Evolutionary conservation across 2,888 invertebrate species (phyloP).

Genomic region (Andrena flavipes): DNA sequence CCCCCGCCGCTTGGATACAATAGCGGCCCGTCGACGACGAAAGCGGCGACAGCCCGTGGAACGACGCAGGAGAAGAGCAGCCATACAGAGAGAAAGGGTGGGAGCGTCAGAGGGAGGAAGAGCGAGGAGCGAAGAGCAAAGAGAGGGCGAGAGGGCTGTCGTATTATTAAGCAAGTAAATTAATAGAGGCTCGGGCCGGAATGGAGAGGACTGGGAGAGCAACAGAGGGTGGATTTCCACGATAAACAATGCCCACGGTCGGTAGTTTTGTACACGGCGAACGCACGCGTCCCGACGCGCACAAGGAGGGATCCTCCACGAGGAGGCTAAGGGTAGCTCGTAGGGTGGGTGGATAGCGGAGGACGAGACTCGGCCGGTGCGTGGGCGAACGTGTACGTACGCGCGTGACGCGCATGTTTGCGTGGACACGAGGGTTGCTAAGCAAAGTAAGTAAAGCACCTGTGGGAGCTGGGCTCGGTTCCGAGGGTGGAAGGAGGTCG

Average conservation of each 20-base stretch:
- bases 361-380: conserved; percentile 39
- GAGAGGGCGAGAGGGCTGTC: conserved; percentile 59
- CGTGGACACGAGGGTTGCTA: conserved; percentile 79
- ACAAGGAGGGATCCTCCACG: conserved; percentile 4
- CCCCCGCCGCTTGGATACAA: conserved; percentile 50
- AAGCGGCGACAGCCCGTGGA: conserved; percentile 58
- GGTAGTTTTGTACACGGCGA: conserved; percentile 58
- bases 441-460: conserved; percentile 81
- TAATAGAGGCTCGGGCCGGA: conserved; percentile 80
- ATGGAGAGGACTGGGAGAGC: conserved; percentile 60
- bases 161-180: conserved; percentile 84
- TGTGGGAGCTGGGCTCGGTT: conserved; percentile 78
- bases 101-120: conserved; percentile 41
- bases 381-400: conserved; percentile 48
- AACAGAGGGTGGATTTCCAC: conserved; percentile 77
- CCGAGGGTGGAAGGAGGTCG: conserved; percentile 66
- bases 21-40: conserved; percentile 63
- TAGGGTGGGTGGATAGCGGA: conserved; percentile 39
- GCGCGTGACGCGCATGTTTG: conserved; percentile 61
- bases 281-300: conserved; percentile 15
- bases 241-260: conserved; percentile 81
- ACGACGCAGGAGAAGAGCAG: background rate
- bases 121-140: conserved; percentile 23
- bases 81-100: conserved; percentile 18
- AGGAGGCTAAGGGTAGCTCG: conserved; percentile 18